phyloP scores from a whole-genome alignment of 92 coral and sea anemone genomes.

The Actinernus sp. region DNA sequence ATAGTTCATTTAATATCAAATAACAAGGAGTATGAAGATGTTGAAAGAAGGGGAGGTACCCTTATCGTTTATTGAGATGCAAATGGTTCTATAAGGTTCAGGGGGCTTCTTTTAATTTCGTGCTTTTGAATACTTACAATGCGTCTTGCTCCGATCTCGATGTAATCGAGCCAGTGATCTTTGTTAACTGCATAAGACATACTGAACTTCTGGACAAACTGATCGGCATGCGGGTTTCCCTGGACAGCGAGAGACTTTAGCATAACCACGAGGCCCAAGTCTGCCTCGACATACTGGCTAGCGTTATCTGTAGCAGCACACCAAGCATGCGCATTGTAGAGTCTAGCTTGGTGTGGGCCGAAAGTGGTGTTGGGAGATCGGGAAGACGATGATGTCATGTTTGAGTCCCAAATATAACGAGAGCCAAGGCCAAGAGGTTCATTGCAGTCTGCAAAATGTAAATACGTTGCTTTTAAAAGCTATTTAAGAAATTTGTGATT shows the following conservation, averaged over 20 bases:
- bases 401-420: neutral
- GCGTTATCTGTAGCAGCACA: slow-evolving; percentile 15
- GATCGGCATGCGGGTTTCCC: slow-evolving; percentile 37
- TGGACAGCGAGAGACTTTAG: slow-evolving; percentile 31
- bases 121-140: too few species aligned
- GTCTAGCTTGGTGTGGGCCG: slow-evolving; percentile 43
- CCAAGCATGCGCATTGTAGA: slow-evolving; percentile 26
- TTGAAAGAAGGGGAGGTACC: too few species aligned
- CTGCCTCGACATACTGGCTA: slow-evolving; percentile 45
- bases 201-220: slow-evolving; percentile 38
- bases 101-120: too few species aligned
- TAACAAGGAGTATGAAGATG: too few species aligned
- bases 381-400: slow-evolving; percentile 17
- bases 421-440: slow-evolving; percentile 6
- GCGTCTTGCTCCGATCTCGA: slow-evolving; percentile 8
- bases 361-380: slow-evolving; percentile 23
- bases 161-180: slow-evolving; percentile 12
- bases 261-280: slow-evolving; percentile 39
- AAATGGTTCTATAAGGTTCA: too few species aligned
- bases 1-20: too few species aligned
- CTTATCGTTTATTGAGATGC: too few species aligned
- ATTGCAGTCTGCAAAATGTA: slow-evolving; percentile 12
- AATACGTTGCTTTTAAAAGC: too few species aligned
- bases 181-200: slow-evolving; percentile 35
- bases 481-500: too few species aligned